phyloP scores from a whole-genome alignment of 2,888 invertebrate genomes.

The Ophion ventricosus region DNA sequence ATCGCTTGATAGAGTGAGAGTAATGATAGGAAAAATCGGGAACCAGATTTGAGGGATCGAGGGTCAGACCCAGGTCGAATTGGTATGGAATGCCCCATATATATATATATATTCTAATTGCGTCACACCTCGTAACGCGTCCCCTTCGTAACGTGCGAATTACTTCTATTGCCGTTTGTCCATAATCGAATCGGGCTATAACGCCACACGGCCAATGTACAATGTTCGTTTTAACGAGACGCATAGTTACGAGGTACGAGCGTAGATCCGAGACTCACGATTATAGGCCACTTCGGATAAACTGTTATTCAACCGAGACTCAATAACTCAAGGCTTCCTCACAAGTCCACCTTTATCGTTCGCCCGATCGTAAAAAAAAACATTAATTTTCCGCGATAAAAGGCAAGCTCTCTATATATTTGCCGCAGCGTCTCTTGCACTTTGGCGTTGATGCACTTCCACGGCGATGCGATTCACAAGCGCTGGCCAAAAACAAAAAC shows the following conservation, averaged over 20 bases:
- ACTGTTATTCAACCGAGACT: conserved; percentile 16
- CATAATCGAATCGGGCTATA: conserved; percentile 37
- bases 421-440: too few relatives aligned
- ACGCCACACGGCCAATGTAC: conserved; percentile 21
- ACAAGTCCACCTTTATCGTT: neutral
- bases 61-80: too few relatives aligned
- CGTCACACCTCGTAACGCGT: conserved; percentile 6
- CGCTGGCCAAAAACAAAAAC: too few relatives aligned
- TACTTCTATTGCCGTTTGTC: conserved; percentile 20
- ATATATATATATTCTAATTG: conserved; percentile 7
- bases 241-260: conserved; percentile 40
- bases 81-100: too few relatives aligned
- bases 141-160: neutral
- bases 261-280: conserved; percentile 48
- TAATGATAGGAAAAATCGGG: too few relatives aligned
- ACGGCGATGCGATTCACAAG: too few relatives aligned
- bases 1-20: too few relatives aligned
- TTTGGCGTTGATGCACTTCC: too few relatives aligned
- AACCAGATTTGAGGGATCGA: too few relatives aligned
- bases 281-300: conserved; percentile 38
- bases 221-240: conserved; percentile 47
- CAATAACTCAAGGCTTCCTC: conserved; percentile 23
- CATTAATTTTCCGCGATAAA: neutral
- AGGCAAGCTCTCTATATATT: too few relatives aligned
- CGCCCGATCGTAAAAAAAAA: neutral